Base-by-base conservation (phyloP, 2,797 vertebrate genomes). In the Selene dorsalis region DNA sequence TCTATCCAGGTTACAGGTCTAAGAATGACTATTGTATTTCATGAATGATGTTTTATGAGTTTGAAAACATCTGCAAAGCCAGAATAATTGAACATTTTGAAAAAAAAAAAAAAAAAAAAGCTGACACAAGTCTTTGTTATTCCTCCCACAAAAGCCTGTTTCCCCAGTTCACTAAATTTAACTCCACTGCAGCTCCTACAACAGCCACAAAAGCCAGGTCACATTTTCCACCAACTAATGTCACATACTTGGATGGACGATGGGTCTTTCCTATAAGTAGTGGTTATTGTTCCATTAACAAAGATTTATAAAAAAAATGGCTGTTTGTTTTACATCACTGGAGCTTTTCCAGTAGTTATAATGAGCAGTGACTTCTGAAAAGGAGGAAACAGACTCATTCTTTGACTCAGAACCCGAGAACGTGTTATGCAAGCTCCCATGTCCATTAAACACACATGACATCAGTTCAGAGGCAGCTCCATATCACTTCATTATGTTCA, bases 391-490 rank as follows among this genome's bases (percentile, higher is more conserved):
- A 52, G 74, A 53, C 61, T 79, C 57, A 32, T 38, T 78, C 60
- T 84, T 80, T 69, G 28, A 81, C 70, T 73, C 52, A 69, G 50
- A 85, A 62, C 69, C 62, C 1, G 16, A 66, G 59, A 67, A 61
- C 65, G 18, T 58, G 72, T 77, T 82, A 59, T 26, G 72, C 63
- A 87, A 84, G 78, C 74, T 9, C 58, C 41, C 35, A 0, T 70
- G 48, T 85, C 73, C 59, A 79, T 79, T 80, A 73, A 83, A 86
- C 81, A 80, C 66, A 75, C 57, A 77, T 84, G 86, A 85, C 82
- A 70, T 90, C 69, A 88, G 85, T 62, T 56, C 48, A 73, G 56
- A 79, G 55, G 72, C 60, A 55, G 39, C 17, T 65, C 58, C 39
- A 65, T 79, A 86, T 82, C 69, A 81, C 72, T 82, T 86, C 70